Evolutionary conservation across 2,797 vertebrate species (phyloP).

Genomic region (Karalla daura): DNA sequence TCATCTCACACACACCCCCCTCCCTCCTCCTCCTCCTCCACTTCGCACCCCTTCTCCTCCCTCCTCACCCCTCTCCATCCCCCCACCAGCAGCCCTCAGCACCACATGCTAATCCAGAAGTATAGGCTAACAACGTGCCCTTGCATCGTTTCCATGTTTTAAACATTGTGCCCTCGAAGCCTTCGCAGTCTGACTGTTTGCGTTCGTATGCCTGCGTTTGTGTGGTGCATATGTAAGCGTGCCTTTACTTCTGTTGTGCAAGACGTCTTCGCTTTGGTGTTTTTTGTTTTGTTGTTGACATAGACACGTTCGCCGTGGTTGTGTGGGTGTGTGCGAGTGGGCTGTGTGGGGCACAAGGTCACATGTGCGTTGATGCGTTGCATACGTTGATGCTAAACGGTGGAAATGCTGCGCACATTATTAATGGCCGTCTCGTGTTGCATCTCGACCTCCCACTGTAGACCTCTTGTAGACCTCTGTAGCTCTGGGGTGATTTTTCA

Average conservation of each 20-base stretch:
- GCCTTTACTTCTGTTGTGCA: neutral
- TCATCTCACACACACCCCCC: constrained; percentile 27
- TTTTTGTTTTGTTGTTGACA: neutral
- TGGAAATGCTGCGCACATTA: constrained; percentile 32
- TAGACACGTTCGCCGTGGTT: neutral
- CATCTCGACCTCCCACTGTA: constrained; percentile 68
- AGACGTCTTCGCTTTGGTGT: constrained; percentile 13
- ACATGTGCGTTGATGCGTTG: constrained; percentile 46
- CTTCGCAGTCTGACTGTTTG: constrained; percentile 30
- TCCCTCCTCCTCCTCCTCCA: neutral
- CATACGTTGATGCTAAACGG: constrained; percentile 42
- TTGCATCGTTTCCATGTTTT: constrained; percentile 61
- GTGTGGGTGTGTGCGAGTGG: neutral
- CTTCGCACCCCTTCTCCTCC: constrained; percentile 19
- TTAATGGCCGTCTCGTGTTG: constrained; percentile 61
- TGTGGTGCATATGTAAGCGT: constrained; percentile 17
- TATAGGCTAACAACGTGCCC: constrained; percentile 46
- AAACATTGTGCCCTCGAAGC: constrained; percentile 53
- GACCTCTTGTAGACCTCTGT: constrained; percentile 29
- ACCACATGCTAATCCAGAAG: constrained; percentile 60
- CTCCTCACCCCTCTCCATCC: neutral
- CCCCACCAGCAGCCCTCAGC: constrained; percentile 24
- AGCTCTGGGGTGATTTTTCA: constrained; percentile 44
- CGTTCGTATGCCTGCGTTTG: constrained; percentile 1
- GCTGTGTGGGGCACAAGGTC: neutral